Base-by-base conservation (phyloP, 2,888 invertebrate genomes). In the Acronicta aceris region DNA sequence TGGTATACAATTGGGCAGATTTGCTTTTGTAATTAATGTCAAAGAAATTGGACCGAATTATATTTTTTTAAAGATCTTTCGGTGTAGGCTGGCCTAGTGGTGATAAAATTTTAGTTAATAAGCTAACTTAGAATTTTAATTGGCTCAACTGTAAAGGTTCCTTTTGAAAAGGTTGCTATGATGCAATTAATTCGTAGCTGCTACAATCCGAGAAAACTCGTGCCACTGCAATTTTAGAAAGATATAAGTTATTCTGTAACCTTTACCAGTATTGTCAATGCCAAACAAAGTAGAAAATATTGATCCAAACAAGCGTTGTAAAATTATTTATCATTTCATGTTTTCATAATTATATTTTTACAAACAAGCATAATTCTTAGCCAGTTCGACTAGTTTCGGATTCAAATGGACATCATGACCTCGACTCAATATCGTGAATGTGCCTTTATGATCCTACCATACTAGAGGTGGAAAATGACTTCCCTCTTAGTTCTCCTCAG, bases 251-350 rank as follows among this genome's bases (percentile, higher is more conserved):
- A 30, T 47, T 47, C 15, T 53, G 52, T 53, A 66, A 59, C 46
- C 46, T 54, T 49, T 65, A 50, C 59, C 30, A 33, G 21, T 66
- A 15, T 59, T 33, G 41, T 65, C 41, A 65, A 40, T 42, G 4
- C 53, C 48, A 59, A 36, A 21, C 27, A 15, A 15, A 46, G 30
- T 30, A 46, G 27, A 45, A 27, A 45, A 27, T 45, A 27, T 12
- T 8, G 27, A 15, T 4, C 15, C 9, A 30, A 21, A n/a, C 40
- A 9, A 3, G 0, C 40, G 2, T 13, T 47, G 25, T 17, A 30
- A 50, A 47, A 16, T 6, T 13, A 43, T 43, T 6, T 13, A 43
- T 13, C 13, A 38, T 38, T 38, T 6, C 21, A 21, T 10, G 16
- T 25, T 40, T 17, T 64, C 30, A 40, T 43, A 25, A 17, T 13